Evolutionary conservation across 2,113 vertebrate species (phyloP).

Genomic region (Dolichotis patagonum): DNA sequence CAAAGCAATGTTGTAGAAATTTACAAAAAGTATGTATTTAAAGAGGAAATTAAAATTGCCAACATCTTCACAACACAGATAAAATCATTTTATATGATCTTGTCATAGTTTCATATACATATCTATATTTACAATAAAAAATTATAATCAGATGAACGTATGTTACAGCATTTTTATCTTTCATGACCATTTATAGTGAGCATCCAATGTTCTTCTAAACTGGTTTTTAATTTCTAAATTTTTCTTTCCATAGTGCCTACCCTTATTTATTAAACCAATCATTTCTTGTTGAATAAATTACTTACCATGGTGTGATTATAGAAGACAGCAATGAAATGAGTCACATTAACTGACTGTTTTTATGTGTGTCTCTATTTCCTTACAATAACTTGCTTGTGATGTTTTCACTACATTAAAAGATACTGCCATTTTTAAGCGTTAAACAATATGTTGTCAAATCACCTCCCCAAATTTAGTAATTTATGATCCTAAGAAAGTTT

Average conservation of each 20-base stretch:
- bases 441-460: neutral
- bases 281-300: neutral
- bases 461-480: neutral
- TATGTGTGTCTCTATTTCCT: neutral
- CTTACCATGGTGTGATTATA: neutral
- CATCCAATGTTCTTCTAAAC: neutral
- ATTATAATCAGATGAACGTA: neutral
- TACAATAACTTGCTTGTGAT: slow-evolving; percentile 4
- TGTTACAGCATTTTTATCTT: slow-evolving; percentile 27
- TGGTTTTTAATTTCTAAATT: slow-evolving; percentile 41
- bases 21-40: neutral
- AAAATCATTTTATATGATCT: neutral
- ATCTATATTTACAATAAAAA: slow-evolving; percentile 1
- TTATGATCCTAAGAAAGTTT: neutral
- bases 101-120: neutral
- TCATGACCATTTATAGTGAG: neutral
- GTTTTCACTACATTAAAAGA: neutral
- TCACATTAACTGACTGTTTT: neutral
- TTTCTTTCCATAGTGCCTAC: neutral
- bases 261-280: slow-evolving; percentile 38
- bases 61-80: neutral
- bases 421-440: neutral
- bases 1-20: neutral
- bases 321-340: neutral
- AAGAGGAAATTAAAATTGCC: slow-evolving; percentile 26